Base-by-base conservation (phyloP, 2,888 invertebrate genomes). In the Andrena camellia region DNA sequence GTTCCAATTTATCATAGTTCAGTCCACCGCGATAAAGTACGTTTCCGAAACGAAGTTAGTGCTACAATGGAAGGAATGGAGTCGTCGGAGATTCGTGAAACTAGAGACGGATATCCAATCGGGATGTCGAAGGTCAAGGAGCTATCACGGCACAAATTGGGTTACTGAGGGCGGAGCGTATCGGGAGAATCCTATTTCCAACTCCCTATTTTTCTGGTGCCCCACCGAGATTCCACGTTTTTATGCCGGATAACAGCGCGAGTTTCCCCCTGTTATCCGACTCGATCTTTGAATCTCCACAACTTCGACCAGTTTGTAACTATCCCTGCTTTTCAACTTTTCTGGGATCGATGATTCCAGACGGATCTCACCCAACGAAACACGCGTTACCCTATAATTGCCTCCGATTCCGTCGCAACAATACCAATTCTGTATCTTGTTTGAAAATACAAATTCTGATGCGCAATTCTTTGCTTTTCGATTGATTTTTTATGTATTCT, bases 61-160 rank as follows among this genome's bases (percentile, higher is more conserved):
- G 83, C 26, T 52, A 71, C 68, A 84, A 76, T 73, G 76, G 76
- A 84, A 84, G 84, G 63, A 75, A 73, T 57, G 57, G 57, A 84
- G 78, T 75, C 78, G 69, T 83, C 75, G 71, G 57, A 13, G 23
- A 52, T 73, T 60, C 77, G 78, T 68, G 80, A 73, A 88, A 82
- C 88, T 78, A 66, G 81, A 87, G 87, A 88, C 82, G 88, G 86
- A 88, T 88, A 88, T 85, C 88, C 88, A 88, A 88, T 86, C 84
- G 85, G 83, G 88, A 85, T 88, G 87, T 86, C 88, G 88, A 88
- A 88, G 88, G 88, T 88, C 88, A 88, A 88, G 89, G 85, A 86
- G 86, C 88, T 83, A 85, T 87, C 89, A 85, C 75, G 73, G 85
- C 85, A 81, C 88, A 89, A 89, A 89, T 87, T 89, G 88, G 84